These are phyloP conservation scores for Phalloptychus januarius DNA, from an alignment of 2,797 vertebrate genomes.

Conservation along the genomic window DNA sequence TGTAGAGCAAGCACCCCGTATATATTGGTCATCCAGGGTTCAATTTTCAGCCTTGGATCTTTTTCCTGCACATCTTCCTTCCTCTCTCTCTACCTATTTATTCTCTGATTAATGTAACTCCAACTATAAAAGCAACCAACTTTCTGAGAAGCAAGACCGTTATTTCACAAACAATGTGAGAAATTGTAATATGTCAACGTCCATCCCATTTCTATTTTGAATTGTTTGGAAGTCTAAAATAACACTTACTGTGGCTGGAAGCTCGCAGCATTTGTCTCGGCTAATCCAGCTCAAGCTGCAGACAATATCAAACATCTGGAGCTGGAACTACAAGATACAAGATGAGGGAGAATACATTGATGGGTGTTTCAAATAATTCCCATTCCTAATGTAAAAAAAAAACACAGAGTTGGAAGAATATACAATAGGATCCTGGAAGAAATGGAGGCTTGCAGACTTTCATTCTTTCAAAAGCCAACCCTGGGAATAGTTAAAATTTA, in stretches of 20 bases:
- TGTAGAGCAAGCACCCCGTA: neutral
- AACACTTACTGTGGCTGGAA: slow-evolving; percentile 90
- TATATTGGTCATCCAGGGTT: neutral
- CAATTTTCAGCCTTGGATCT: neutral
- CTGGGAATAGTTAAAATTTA: slow-evolving; percentile 39
- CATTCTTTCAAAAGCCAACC: slow-evolving; percentile 23
- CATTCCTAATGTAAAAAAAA: slow-evolving; percentile 58
- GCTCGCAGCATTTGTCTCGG: slow-evolving; percentile 97
- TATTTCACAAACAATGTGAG: neutral
- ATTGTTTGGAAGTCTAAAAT: neutral
- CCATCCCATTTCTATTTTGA: neutral
- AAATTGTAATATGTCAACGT: neutral
- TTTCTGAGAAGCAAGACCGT: slow-evolving; percentile 2
- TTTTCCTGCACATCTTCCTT: neutral
- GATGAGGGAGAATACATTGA: slow-evolving; percentile 29
- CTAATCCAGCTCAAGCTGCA: slow-evolving; percentile 98
- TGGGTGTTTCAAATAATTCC: slow-evolving; percentile 72
- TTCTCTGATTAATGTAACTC: neutral
- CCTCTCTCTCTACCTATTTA: neutral
- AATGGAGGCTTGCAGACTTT: slow-evolving; percentile 26
- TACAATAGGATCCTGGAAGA: slow-evolving; percentile 19
- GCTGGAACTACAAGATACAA: slow-evolving; percentile 89
- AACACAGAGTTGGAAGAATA: slow-evolving; percentile 46
- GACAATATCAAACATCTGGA: slow-evolving; percentile 99
- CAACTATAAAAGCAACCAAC: neutral